Conservation (phyloP, 1,140 invertebrate species). For the Drosophila ercepeae region DNA sequence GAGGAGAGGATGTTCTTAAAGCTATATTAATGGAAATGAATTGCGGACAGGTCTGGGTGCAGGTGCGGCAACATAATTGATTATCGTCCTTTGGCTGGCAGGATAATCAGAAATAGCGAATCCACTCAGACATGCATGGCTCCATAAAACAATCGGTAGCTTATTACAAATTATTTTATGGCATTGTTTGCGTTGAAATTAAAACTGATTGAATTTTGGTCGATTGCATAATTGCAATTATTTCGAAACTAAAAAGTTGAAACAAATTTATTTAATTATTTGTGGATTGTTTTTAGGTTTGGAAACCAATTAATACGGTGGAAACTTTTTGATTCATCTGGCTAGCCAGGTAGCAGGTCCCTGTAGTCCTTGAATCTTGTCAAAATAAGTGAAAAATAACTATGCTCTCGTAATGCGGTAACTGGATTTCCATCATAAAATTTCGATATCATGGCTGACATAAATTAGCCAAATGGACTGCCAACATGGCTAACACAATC, state of each 20-base stretch:
- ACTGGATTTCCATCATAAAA: slow-evolving; percentile 40
- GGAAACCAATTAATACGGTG: background rate
- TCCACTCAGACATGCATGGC: background rate
- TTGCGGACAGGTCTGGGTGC: slow-evolving; percentile 15
- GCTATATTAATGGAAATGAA: slow-evolving; percentile 43
- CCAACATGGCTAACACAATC: no score
- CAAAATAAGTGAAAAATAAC: background rate
- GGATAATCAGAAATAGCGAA: slow-evolving; percentile 20
- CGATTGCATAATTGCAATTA: background rate
- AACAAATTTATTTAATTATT: background rate
- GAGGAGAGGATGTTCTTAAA: background rate
- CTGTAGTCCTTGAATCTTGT: background rate
- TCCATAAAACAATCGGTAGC: background rate
- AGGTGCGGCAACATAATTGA: slow-evolving; percentile 37
- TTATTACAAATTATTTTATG: background rate
- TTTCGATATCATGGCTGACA: slow-evolving; percentile 24
- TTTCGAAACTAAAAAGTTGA: background rate
- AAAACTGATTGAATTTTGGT: background rate
- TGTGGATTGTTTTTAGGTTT: background rate
- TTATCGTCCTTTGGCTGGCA: slow-evolving; percentile 10
- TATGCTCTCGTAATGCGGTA: background rate
- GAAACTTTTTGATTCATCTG: background rate
- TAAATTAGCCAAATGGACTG: background rate
- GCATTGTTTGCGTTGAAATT: background rate
- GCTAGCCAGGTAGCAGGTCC: no score